Evolutionary conservation across 2,797 vertebrate genomes (phyloP), one percentile per base, ranked within the genome.

Genomic region (Thalassophryne amazonica): DNA sequence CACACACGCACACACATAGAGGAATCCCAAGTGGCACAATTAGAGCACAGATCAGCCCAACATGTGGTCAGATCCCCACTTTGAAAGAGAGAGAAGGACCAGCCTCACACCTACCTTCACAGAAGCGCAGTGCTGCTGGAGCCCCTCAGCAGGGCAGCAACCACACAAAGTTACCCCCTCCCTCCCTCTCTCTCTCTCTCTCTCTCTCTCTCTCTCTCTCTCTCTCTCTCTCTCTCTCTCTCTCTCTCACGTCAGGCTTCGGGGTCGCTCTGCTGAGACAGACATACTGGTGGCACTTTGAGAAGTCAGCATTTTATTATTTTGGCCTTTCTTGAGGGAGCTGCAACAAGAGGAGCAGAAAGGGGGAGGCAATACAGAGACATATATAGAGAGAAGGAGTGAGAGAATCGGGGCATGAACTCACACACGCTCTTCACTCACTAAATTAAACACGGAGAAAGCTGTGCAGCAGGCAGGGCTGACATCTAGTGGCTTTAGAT

Each of bases 101-200:
- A 73, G 60, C 62, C 76, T 76, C 48, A 53, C 76, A 80, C 89
- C 68, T 87, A 91, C 90, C 90, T 88, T 85, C 64, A 84, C 78
- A 67, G 81, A 73, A 73, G 76, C 30, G 49, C 81, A 80, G 85
- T 78, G 76, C 70, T 78, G 76, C 70, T 86, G 80, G 77, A 84
- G 78, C 78, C 71, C 78, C 73, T 76, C 51, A 18, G 62, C 49
- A 40, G 66, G 69, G 52, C 71, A 73, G 59, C 65, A 76, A 76
- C 54, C 58, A 67, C 68, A 87, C 71, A 83, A 70, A 50, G 42
- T 59, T 23, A 13, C n/a, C 8, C 30, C 27, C 16, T 4, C 12
- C 17, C 24, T 4, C 7, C 9, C 23, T 20, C 48, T 9, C 49
- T 27, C 7, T 18, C 33, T 10, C 5, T 15, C 7, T 6, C 60